Base-by-base conservation (phyloP, 2,113 vertebrate species). In the Psettodes erumei region DNA sequence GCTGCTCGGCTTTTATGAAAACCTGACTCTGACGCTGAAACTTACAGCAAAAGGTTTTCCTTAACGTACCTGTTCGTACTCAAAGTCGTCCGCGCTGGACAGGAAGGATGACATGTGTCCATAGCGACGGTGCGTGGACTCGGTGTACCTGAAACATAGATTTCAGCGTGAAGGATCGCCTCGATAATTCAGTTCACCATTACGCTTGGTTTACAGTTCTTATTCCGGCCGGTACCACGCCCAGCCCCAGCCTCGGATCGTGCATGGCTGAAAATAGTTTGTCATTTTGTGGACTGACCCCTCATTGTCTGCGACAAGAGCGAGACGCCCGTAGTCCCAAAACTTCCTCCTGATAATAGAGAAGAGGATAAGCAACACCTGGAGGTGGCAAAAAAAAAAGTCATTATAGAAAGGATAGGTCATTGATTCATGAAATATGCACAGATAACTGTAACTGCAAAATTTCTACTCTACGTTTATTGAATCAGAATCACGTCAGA, bases 321-420 rank as follows among this genome's bases (percentile, higher is more conserved):
- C 97, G 53, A 99, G 93, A 23, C 96, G 95, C 25, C 97, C 97
- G 0, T 97, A 96, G 88, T 99, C 97, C 97, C 97, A 98, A 82
- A 98, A 94, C 72, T 85, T 95, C 83, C 90, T 96, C 87, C 98
- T 94, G 91, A 98, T 96, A 67, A 95, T 1, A 6, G 95, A 91
- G 90, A 99, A 99, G 28, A 94, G 8, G 8, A 92, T 37, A 73
- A 98, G 91, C 90, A 98, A 88, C 69, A 96, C 8, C 97, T 99
- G 82, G 19, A 62, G 63, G 43, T 37, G 47, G 19, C 5, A 75
- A 58, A 5, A 69, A 5, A 69, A 45, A 86, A 86, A 88, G 32
- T 4, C 7, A 18, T 51, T 53, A 75, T 2, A 7, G 5, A n/a
- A n/a, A n/a, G n/a, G n/a, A n/a, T n/a, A n/a, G n/a, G n/a, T n/a